Percentiles rank a stretch among this genome's conserved stretches.
These are phyloP conservation scores for Mustela lutreola DNA, from an alignment of 2,113 vertebrate species.

Conservation along the genomic window DNA sequence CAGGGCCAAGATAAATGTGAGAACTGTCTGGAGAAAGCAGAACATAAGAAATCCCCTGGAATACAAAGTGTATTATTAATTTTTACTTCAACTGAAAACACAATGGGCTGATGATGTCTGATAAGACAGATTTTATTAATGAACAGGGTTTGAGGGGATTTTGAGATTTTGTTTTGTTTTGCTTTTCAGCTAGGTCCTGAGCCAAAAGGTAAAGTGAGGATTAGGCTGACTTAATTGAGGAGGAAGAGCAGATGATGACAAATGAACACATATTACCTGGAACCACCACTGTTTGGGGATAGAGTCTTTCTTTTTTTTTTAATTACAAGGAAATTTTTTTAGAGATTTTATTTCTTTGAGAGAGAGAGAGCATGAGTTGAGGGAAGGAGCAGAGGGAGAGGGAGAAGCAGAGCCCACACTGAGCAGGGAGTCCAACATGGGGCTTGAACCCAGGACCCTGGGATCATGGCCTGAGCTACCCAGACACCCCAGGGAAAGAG, in stretches of 20 bases:
- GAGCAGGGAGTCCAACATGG: neutral
- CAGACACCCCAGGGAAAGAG: neutral
- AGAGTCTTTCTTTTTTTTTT: neutral
- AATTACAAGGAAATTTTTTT: neutral
- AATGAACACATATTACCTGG: neutral
- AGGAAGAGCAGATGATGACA: neutral
- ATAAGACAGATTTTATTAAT: neutral
- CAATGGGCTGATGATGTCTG: neutral
- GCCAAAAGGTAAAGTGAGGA: neutral
- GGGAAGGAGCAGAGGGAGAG: neutral
- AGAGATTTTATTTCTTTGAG: neutral
- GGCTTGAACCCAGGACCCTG: neutral
- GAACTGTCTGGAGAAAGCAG: neutral
- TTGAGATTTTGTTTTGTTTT: constrained; percentile 29
- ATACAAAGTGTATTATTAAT: neutral
- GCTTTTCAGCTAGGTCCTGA: neutral
- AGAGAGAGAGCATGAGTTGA: neutral
- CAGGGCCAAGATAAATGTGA: neutral
- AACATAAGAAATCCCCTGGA: neutral
- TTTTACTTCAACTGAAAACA: constrained; percentile 25
- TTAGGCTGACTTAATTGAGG: neutral
- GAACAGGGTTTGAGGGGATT: neutral
- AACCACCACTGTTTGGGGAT: neutral
- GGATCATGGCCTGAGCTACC: neutral
- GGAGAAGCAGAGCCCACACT: neutral